A percentile compares a stretch with the other conserved stretches of the same genome.
phyloP scores from a whole-genome alignment of 2,888 invertebrate genomes.

The Elmis aenea region DNA sequence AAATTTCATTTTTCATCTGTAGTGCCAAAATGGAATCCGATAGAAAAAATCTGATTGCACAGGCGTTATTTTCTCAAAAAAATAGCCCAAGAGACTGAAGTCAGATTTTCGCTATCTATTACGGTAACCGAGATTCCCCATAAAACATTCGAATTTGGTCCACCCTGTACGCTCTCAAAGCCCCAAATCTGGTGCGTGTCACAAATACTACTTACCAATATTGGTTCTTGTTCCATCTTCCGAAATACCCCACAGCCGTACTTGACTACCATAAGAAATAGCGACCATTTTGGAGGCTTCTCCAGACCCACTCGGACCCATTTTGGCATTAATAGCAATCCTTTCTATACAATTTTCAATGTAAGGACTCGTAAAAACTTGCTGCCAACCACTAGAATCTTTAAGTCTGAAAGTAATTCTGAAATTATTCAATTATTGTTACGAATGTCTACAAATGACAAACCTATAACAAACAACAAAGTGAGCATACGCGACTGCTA shows the following conservation, averaged over 20 bases:
- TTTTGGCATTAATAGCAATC: conserved; percentile 79
- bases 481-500: conserved; percentile 93
- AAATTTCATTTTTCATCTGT: too few species aligned
- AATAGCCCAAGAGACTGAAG: too few species aligned
- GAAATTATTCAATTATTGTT: conserved; percentile 1
- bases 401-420: conserved; percentile 60
- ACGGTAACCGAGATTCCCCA: too few species aligned
- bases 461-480: conserved; percentile 92
- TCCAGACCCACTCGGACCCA: conserved; percentile 51
- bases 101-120: too few species aligned
- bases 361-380: conserved; percentile 88
- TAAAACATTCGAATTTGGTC: too few species aligned
- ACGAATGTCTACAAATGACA: conserved; percentile 14
- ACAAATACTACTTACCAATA: conserved; percentile 52
- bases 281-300: conserved; percentile 75
- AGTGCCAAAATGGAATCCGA: too few species aligned
- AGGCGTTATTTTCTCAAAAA: too few species aligned
- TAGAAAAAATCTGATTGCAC: too few species aligned
- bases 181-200: too few species aligned
- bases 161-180: too few species aligned
- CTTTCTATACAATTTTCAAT: conserved; percentile 86
- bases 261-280: conserved; percentile 71
- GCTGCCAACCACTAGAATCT: conserved; percentile 95
- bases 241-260: conserved; percentile 73
- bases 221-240: conserved; percentile 71